These are phyloP conservation scores for Nansenia antarctica DNA, from an alignment of 2,113 vertebrate species.

Conservation along the genomic window DNA sequence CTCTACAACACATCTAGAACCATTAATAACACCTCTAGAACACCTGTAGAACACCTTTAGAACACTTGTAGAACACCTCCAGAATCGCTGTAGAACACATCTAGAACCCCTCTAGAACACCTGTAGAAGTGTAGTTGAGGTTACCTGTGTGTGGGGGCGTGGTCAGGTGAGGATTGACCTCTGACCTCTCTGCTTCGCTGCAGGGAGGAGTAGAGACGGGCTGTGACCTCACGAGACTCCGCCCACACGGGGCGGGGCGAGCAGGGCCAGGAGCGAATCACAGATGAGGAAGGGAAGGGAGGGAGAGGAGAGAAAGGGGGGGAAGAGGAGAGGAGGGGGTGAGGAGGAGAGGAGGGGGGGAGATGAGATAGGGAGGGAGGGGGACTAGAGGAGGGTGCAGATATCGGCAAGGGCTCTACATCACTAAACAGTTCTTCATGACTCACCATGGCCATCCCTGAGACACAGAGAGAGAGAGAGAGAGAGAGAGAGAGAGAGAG, in stretches of 20 bases:
- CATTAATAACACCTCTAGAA: no score
- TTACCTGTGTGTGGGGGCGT: slow-evolving; percentile 16
- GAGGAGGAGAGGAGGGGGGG: slow-evolving; percentile 24
- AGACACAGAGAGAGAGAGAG: no score
- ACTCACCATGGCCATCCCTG: slow-evolving; percentile 9
- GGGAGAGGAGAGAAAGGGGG: slow-evolving; percentile 24
- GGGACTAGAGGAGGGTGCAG: neutral
- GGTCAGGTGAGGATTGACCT: slow-evolving; percentile 28
- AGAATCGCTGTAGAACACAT: no score
- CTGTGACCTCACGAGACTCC: slow-evolving; percentile 68
- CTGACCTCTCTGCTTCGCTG: slow-evolving; percentile 64
- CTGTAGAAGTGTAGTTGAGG: no score
- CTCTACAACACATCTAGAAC: no score
- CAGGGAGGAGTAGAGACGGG: slow-evolving; percentile 74
- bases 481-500: no score
- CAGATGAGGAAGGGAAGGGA: neutral
- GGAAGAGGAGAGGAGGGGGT: neutral
- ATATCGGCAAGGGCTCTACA: slow-evolving; percentile 49
- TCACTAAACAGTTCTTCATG: slow-evolving; percentile 69
- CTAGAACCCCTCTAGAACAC: no score
- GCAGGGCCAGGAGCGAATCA: slow-evolving; percentile 32
- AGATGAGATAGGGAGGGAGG: slow-evolving; percentile 23
- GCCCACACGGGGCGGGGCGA: slow-evolving; percentile 19
- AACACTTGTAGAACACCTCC: no score
- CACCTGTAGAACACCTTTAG: no score